Conservation (phyloP, 2,888 invertebrate genomes). For the Andrena praecox region DNA sequence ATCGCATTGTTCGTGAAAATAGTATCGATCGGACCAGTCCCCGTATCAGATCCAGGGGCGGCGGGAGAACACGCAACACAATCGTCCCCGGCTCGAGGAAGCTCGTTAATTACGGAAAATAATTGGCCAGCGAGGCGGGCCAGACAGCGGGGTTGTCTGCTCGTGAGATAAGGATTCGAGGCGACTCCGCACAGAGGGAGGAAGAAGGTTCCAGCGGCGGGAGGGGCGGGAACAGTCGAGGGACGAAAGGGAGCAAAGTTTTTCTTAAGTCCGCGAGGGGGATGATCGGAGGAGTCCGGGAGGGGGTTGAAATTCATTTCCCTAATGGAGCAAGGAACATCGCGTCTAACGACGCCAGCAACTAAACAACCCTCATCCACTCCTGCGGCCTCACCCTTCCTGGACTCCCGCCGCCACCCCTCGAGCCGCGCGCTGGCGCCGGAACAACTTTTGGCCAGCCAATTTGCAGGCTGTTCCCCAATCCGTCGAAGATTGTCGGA, state of each 20-base stretch:
- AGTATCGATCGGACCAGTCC: constrained; percentile 31
- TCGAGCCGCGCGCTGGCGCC: not conserved
- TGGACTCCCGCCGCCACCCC: not conserved
- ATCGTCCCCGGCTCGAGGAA: constrained; percentile 29
- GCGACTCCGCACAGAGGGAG: not conserved
- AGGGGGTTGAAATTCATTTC: constrained; percentile 79
- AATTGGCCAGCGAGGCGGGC: constrained; percentile 54
- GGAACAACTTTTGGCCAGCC: constrained; percentile 31
- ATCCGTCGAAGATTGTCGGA: constrained; percentile 14
- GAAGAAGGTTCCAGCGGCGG: not conserved
- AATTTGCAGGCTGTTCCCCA: constrained; percentile 29
- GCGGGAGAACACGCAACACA: constrained; percentile 42
- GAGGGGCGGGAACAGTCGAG: not conserved
- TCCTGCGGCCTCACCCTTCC: constrained; percentile 22
- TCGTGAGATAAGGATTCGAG: constrained; percentile 61
- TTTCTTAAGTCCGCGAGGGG: constrained; percentile 41
- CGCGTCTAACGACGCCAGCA: constrained; percentile 76
- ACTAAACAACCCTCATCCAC: constrained; percentile 73
- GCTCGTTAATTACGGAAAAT: constrained; percentile 68
- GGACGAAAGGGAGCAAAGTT: constrained; percentile 35
- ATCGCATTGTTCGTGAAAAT: constrained; percentile 50
- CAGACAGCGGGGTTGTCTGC: constrained; percentile 45
- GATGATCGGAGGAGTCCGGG: constrained; percentile 43
- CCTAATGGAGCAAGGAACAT: constrained; percentile 81
- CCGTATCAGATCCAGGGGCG: constrained; percentile 22